phyloP scores from a whole-genome alignment of 2,888 invertebrate genomes.

The Eristalis pertinax region DNA sequence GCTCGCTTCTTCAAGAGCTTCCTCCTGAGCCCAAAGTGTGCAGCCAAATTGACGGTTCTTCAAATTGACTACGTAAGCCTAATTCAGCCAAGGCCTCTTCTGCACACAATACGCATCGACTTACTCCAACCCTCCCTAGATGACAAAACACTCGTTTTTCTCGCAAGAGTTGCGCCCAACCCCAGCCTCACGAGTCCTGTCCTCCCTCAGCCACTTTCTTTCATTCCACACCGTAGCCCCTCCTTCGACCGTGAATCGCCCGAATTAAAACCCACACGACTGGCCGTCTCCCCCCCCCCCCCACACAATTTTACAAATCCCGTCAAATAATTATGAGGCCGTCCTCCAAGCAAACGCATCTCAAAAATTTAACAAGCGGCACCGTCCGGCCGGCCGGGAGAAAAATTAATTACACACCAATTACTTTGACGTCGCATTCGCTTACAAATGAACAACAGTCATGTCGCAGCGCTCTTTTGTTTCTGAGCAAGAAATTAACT shows the following conservation, averaged over 20 bases:
- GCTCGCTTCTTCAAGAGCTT: too few relatives aligned
- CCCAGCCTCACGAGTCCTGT: too few relatives aligned
- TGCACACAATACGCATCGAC: too few relatives aligned
- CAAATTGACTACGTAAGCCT: too few relatives aligned
- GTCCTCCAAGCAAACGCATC: background rate
- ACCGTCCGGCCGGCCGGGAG: constrained; percentile 13
- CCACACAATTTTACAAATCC: background rate
- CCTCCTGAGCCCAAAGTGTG: too few relatives aligned
- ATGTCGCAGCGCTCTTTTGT: background rate
- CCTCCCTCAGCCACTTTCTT: background rate
- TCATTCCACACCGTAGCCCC: background rate
- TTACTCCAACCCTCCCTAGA: too few relatives aligned
- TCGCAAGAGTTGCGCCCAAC: too few relatives aligned
- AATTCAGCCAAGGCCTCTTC: too few relatives aligned
- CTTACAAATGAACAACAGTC: constrained; percentile 27
- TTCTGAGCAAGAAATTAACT: constrained; percentile 30
- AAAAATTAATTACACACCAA: constrained; percentile 42
- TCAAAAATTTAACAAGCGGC: constrained; percentile 10
- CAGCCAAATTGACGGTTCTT: too few relatives aligned
- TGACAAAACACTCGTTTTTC: too few relatives aligned
- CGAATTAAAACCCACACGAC: background rate
- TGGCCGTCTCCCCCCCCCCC: background rate
- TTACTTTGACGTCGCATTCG: constrained; percentile 16
- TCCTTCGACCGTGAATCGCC: background rate
- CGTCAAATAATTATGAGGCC: background rate